phyloP scores from a whole-genome alignment of 2,888 invertebrate genomes.

The Spisula solida region DNA sequence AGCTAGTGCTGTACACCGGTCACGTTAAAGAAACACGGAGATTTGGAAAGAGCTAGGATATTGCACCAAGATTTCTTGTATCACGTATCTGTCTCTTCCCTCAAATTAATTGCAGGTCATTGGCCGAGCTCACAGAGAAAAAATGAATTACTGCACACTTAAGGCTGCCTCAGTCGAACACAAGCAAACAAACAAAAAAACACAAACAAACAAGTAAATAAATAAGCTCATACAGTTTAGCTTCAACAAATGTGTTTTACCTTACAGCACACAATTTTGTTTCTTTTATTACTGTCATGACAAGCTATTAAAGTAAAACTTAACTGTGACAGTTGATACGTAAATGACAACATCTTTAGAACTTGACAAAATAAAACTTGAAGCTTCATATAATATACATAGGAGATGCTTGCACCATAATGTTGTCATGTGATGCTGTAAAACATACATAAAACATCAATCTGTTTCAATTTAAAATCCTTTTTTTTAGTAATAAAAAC shows the following conservation, averaged over 20 bases:
- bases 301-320: conserved; percentile 1
- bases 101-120: no score
- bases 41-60: no score
- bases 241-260: neutral
- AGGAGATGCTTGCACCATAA: neutral
- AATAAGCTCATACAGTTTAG: no score
- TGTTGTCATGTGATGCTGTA: neutral
- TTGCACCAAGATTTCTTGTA: no score
- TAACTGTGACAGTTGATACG: conserved; percentile 34
- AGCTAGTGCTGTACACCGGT: no score
- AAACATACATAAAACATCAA: neutral
- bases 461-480: neutral
- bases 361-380: conserved; percentile 37
- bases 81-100: no score
- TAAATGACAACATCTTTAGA: conserved; percentile 30
- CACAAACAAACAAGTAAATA: no score
- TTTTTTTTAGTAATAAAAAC: neutral
- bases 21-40: no score
- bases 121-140: no score
- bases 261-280: neutral
- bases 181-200: no score
- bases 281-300: conserved; percentile 2
- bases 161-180: no score
- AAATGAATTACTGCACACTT: no score
- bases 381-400: conserved; percentile 27